These are phyloP conservation scores for Pseudopipra pipra DNA, from an alignment of 2,113 vertebrate genomes.

Conservation along the genomic window DNA sequence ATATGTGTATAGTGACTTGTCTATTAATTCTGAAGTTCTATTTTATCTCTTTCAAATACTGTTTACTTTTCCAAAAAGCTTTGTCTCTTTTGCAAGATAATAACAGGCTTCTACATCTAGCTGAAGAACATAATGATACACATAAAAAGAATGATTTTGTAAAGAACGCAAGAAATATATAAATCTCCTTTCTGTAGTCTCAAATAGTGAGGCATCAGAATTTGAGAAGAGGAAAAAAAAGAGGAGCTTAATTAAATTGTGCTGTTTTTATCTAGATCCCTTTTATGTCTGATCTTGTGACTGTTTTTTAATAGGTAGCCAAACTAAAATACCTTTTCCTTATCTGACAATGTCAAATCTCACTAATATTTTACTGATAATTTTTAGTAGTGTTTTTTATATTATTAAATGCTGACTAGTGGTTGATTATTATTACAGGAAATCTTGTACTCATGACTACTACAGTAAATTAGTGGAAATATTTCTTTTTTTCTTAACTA, in stretches of 20 bases:
- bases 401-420: neutral
- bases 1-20: neutral
- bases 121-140: neutral
- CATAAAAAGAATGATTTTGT: neutral
- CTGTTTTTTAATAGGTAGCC: neutral
- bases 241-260: neutral
- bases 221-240: neutral
- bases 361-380: neutral
- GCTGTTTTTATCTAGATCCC: neutral
- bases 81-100: neutral
- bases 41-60: neutral
- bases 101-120: neutral
- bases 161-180: neutral
- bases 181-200: neutral
- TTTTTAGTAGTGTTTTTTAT: neutral
- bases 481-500: neutral
- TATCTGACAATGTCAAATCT: neutral
- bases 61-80: neutral
- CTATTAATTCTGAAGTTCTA: neutral
- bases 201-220: neutral
- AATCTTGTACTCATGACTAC: neutral
- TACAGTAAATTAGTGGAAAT: neutral
- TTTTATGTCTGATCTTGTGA: neutral
- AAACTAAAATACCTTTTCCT: conserved; percentile 16
- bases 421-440: neutral